Base-by-base conservation (phyloP, 2,113 vertebrate species). In the Entomyzon cyanotis region DNA sequence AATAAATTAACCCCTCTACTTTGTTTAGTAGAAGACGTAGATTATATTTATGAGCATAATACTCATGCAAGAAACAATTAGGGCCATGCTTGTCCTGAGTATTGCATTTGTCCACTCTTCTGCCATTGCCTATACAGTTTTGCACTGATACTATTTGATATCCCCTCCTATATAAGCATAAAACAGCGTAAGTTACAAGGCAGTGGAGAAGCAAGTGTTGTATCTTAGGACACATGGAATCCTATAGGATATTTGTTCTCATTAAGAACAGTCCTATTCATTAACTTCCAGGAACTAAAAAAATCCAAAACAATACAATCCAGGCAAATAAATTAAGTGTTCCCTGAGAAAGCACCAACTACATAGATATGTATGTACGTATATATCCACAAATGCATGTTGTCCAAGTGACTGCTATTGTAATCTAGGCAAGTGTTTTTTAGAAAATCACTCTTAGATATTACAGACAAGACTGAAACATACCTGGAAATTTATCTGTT, bases 1-100 rank as follows among this genome's bases (percentile, higher is more conserved):
- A 95, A 85, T 16, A 65, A 65, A 76, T 73, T 79, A 87, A 90
- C 62, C 53, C 15, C 37, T 80, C 69, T 56, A 10, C 47, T 95
- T 84, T 42, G 7, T 63, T 84, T 87, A 68, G 35, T 12, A 89
- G 62, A 79, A 55, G 24, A 41, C 42, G 42, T 5, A 83, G 39
- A 84, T 64, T 86, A 69, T 77, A 84, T 62, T 86, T 79, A 89
- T 44, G 7, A 86, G 31, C 4, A 20, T 12, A 17, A 82, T 59
- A 47, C 13, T 60, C 37, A 12, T 73, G 41, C 49, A 47, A 87
- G 35, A 84, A 63, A 87, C 39, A 75, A 78, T 64, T 49, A 81
- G 44, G 28, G 27, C 9, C 33, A 16, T 2, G 27, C 10, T 84
- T 67, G 12, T 78, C 59, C 81, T 78, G 9, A 37, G 30, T 44